phyloP scores from a whole-genome alignment of 2,113 vertebrate species.

The Actenoides hombroni region DNA sequence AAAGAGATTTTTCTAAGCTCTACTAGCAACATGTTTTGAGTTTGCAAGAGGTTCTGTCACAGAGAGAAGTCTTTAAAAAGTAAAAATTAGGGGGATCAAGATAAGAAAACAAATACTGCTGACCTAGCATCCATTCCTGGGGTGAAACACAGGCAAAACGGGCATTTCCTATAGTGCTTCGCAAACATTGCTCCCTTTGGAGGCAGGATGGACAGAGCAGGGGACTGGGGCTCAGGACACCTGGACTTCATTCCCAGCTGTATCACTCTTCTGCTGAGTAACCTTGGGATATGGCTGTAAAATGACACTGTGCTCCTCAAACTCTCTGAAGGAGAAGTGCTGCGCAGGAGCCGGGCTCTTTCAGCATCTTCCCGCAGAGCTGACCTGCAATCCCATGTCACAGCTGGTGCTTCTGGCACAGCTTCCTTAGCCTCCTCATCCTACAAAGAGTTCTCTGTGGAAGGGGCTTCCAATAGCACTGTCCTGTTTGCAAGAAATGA shows the following conservation, averaged over 20 bases:
- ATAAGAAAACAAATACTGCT: conserved; percentile 45
- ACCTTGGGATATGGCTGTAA: background rate
- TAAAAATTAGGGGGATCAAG: conserved; percentile 34
- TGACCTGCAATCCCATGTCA: background rate
- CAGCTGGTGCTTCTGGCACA: conserved; percentile 51
- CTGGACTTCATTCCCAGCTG: conserved; percentile 20
- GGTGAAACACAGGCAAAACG: background rate
- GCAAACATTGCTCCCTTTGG: background rate
- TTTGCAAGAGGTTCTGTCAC: background rate
- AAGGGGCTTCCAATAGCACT: background rate
- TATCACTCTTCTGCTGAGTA: conserved; percentile 4
- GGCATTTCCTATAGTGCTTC: conserved; percentile 1
- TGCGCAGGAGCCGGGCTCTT: background rate
- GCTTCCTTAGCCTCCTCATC: background rate
- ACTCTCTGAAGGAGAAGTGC: background rate
- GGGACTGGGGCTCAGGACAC: background rate
- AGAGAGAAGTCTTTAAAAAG: background rate
- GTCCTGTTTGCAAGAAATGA: background rate
- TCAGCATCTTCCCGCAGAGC: background rate
- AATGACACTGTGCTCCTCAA: background rate
- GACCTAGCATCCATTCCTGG: background rate
- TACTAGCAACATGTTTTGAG: background rate
- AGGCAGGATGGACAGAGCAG: background rate
- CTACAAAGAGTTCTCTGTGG: background rate
- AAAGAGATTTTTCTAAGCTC: background rate